Evolutionary conservation across 2,888 invertebrate species (phyloP).

Genomic region (Cantharis nigra): DNA sequence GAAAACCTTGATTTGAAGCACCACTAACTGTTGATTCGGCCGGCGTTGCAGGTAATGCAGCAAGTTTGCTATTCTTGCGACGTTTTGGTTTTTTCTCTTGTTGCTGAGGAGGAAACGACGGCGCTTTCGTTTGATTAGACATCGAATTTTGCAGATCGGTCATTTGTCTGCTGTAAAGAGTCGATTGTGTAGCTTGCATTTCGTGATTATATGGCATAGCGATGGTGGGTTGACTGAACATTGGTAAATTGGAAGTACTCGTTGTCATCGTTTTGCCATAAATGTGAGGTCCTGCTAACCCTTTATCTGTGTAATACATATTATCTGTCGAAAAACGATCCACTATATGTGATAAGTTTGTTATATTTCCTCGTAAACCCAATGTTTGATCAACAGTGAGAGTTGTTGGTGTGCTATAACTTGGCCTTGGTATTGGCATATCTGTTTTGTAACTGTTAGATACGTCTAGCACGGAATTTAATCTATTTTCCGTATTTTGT

Average conservation of each 20-base stretch:
- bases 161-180: conserved; percentile 48
- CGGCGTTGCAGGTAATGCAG: conserved; percentile 24
- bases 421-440: conserved; percentile 42
- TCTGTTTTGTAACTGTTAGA: conserved; percentile 34
- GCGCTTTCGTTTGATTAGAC: conserved; percentile 8
- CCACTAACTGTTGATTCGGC: conserved; percentile 22
- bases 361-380: conserved; percentile 57
- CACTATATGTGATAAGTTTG: conserved; percentile 65
- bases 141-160: conserved; percentile 44
- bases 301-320: conserved; percentile 56
- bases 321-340: conserved; percentile 64
- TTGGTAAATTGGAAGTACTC: conserved; percentile 45
- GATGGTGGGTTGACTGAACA: conserved; percentile 51
- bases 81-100: conserved; percentile 46
- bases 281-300: conserved; percentile 44
- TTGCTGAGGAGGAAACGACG: conserved; percentile 28
- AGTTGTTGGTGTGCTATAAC: conserved; percentile 50
- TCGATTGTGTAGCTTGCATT: conserved; percentile 41
- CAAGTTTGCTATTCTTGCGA: conserved; percentile 40
- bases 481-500: conserved; percentile 17
- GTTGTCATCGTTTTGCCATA: conserved; percentile 50
- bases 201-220: conserved; percentile 48
- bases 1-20: conserved; percentile 58
- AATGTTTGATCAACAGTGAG: conserved; percentile 60
- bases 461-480: conserved; percentile 7